Evolutionary conservation across 2,113 vertebrate species (phyloP).

Genomic region (Notechis scutatus): DNA sequence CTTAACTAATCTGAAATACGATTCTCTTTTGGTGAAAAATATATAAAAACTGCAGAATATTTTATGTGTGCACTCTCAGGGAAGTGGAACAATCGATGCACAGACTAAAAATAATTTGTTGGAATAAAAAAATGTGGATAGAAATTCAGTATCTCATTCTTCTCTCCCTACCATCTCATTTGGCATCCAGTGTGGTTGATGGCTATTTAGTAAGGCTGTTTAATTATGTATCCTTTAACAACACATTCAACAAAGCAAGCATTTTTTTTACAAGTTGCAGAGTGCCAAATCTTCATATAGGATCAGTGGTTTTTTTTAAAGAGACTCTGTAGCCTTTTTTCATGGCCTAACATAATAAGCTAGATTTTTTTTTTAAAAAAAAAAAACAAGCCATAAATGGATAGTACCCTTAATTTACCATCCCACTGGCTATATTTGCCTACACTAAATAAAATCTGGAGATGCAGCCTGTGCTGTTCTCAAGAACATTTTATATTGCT

Average conservation of each 20-base stretch:
- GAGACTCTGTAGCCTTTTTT: neutral
- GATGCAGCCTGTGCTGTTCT: neutral
- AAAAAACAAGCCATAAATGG: neutral
- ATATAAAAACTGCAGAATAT: constrained; percentile 40
- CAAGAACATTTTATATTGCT: neutral
- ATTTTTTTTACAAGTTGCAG: neutral
- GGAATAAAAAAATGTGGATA: constrained; percentile 32
- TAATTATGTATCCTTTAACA: neutral
- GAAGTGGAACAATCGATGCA: constrained; percentile 50
- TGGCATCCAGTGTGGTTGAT: rapidly evolving
- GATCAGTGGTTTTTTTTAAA: neutral
- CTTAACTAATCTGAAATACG: constrained; percentile 39
- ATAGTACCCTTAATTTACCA: neutral
- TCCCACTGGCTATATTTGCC: neutral
- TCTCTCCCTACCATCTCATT: constrained; percentile 1
- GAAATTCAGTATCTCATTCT: neutral
- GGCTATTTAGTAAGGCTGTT: neutral
- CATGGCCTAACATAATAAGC: neutral
- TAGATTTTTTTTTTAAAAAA: neutral
- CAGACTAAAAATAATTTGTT: constrained; percentile 42
- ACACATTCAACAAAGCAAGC: neutral
- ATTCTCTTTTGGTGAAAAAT: constrained; percentile 42
- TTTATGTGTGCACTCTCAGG: constrained; percentile 52
- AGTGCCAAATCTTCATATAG: neutral
- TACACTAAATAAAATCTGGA: neutral